phyloP scores from a whole-genome alignment of 2,797 vertebrate species.

The Jordanella pulchra region DNA sequence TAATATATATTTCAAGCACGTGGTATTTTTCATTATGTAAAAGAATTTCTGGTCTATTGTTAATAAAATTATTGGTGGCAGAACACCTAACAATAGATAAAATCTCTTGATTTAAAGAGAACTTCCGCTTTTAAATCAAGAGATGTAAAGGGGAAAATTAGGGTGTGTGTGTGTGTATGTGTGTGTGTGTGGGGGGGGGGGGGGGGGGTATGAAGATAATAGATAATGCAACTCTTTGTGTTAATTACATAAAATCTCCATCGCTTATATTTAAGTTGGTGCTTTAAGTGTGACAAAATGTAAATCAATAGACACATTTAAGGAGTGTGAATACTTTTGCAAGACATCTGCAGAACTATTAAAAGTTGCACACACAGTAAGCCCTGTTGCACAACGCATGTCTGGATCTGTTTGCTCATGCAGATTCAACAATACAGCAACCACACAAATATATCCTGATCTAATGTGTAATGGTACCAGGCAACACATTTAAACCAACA shows the following conservation, averaged over 20 bases:
- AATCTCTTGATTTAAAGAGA: no score
- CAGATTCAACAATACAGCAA: not conserved
- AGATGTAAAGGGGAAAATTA: no score
- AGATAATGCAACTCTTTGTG: not conserved
- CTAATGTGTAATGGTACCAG: not conserved
- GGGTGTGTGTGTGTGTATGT: no score
- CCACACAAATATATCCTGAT: not conserved
- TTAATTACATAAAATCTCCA: not conserved
- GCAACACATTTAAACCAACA: not conserved
- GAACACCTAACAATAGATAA: no score
- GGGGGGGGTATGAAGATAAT: no score
- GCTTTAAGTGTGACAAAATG: not conserved
- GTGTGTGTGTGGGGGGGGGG: no score
- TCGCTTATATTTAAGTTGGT: not conserved
- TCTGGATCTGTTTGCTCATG: not conserved
- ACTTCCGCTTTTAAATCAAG: no score
- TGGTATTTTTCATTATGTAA: no score
- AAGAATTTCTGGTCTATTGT: no score
- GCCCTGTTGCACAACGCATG: not conserved
- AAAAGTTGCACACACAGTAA: not conserved
- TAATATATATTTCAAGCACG: no score
- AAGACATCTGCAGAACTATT: not conserved
- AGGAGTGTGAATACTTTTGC: not conserved
- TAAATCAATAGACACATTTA: not conserved
- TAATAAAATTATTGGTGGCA: no score